Percentiles rank a stretch among this genome's conserved stretches.
phyloP scores from a whole-genome alignment of 2,888 invertebrate genomes.

The Andrena trimmerana region DNA sequence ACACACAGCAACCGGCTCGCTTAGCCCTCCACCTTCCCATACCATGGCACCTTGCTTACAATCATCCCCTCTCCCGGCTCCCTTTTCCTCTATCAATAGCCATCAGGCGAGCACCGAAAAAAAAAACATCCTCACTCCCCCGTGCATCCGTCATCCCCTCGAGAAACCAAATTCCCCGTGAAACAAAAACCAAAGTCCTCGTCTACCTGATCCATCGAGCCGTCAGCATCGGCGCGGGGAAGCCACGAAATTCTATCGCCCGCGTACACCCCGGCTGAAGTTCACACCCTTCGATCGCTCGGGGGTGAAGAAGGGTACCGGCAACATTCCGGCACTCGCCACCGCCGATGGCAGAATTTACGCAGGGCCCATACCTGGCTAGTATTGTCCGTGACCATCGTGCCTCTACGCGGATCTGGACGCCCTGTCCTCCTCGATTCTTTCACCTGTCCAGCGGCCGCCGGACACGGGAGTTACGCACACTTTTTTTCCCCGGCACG shows the following conservation, averaged over 20 bases:
- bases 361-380: conserved; percentile 79
- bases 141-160: not conserved
- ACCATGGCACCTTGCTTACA: conserved; percentile 10
- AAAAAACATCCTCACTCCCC: not conserved
- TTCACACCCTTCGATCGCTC: conserved; percentile 58
- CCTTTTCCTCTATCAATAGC: conserved; percentile 19
- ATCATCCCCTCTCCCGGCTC: conserved; percentile 25
- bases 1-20: conserved; percentile 31
- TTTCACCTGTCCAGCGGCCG: conserved; percentile 47
- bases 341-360: not conserved
- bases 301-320: conserved; percentile 46
- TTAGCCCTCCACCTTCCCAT: conserved; percentile 10
- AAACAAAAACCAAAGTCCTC: not conserved
- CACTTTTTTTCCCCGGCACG: conserved; percentile 46
- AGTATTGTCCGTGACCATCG: conserved; percentile 83
- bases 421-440: conserved; percentile 19
- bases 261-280: not conserved
- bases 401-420: conserved; percentile 41
- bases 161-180: not conserved
- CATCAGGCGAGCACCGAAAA: not conserved
- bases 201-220: not conserved
- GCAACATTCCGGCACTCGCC: conserved; percentile 46
- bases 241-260: not conserved
- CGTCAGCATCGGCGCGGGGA: not conserved
- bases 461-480: conserved; percentile 54